Percentiles rank a stretch among this genome's conserved stretches.
Conservation (phyloP, 2,888 invertebrate species). For the Agrenia bidenticulata region DNA sequence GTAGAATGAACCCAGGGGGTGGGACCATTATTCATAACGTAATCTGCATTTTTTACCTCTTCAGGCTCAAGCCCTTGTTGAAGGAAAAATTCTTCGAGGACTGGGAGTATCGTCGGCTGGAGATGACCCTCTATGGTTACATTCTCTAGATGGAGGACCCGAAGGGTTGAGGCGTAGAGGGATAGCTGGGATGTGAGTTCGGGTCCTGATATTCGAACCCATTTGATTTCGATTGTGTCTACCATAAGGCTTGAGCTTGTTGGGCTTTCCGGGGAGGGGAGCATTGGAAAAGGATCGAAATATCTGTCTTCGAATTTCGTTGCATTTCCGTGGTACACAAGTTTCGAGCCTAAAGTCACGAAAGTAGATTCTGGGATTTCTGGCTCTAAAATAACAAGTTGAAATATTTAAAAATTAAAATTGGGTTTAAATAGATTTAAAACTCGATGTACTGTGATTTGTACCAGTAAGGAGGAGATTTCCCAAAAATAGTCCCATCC, state of each 20-base stretch:
- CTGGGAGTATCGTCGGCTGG: constrained; percentile 3
- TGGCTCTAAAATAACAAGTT: not conserved
- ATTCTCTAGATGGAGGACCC: constrained; percentile 16
- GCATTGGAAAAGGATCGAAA: constrained; percentile 18
- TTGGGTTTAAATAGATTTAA: too few species aligned
- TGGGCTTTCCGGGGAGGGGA: not conserved
- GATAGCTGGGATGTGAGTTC: constrained; percentile 11
- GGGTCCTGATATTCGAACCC: constrained; percentile 11
- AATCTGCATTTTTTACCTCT: constrained; percentile 13
- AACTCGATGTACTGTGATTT: too few species aligned
- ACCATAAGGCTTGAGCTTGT: not conserved
- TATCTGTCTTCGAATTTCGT: constrained; percentile 21
- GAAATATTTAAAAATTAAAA: too few species aligned
- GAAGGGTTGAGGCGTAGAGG: not conserved
- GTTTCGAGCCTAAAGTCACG: constrained; percentile 1
- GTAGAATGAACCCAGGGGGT: constrained; percentile 26
- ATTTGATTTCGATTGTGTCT: constrained; percentile 19
- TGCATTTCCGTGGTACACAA: constrained; percentile 15
- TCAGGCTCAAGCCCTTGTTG: constrained; percentile 24
- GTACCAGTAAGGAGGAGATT: too few species aligned
- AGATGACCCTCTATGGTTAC: constrained; percentile 16
- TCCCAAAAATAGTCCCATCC: too few species aligned
- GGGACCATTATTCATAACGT: not conserved
- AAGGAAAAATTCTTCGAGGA: constrained; percentile 14
- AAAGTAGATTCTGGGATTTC: constrained; percentile 14